These are phyloP conservation scores for Odobenus rosmarus DNA, from an alignment of 2,113 vertebrate genomes.

Conservation along the genomic window DNA sequence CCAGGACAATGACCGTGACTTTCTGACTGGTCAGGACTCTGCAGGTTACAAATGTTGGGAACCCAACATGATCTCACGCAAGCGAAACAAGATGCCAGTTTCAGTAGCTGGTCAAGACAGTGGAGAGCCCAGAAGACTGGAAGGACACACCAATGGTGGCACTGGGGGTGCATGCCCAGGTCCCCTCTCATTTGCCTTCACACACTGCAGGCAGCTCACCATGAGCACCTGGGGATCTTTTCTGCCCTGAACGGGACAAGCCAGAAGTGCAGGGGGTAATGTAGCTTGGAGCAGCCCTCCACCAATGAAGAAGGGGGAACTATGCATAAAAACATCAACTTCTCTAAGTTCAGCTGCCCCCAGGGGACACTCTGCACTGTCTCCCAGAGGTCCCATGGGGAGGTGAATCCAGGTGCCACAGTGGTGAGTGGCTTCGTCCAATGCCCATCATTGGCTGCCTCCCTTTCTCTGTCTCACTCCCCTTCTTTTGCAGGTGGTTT, in stretches of 20 bases:
- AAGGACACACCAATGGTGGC: background rate
- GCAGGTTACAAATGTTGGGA: background rate
- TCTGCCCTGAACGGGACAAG: too few relatives aligned
- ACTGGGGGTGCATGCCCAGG: too few relatives aligned
- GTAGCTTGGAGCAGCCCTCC: background rate
- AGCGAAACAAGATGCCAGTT: background rate
- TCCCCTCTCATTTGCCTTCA: background rate
- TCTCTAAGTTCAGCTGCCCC: background rate
- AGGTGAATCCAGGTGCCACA: background rate
- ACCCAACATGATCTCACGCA: background rate
- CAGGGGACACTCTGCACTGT: background rate
- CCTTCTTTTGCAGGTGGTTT: background rate
- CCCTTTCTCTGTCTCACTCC: background rate
- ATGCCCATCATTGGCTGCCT: accelerated
- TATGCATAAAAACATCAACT: background rate
- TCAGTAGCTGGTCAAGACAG: background rate
- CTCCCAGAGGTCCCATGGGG: background rate
- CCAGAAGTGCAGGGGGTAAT: background rate
- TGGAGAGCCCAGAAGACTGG: background rate
- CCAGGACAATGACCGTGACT: background rate
- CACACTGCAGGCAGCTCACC: background rate
- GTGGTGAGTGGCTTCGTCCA: background rate
- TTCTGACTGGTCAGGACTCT: background rate
- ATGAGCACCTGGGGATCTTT: background rate
- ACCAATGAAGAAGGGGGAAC: background rate